phyloP scores from a whole-genome alignment of 2,888 invertebrate species.

The Agriotes lineatus region DNA sequence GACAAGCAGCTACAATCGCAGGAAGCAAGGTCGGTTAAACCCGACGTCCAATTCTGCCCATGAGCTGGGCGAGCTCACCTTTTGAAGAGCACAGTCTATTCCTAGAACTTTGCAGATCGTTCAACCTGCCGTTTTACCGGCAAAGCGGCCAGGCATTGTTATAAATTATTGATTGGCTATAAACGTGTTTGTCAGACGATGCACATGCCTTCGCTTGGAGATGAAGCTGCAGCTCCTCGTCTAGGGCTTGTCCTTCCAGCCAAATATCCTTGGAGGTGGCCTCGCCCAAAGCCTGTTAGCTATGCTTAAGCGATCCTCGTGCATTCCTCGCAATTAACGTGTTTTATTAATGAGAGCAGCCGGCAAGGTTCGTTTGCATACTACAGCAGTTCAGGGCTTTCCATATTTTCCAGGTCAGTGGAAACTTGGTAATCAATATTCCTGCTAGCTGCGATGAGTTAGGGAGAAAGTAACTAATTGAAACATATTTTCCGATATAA shows the following conservation, averaged over 20 bases:
- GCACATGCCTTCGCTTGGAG: constrained; percentile 41
- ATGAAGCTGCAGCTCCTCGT: constrained; percentile 38
- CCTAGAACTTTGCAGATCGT: constrained; percentile 43
- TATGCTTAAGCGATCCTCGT: no score
- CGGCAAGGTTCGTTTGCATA: background rate
- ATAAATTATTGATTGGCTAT: constrained; percentile 51
- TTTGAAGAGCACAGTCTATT: constrained; percentile 29
- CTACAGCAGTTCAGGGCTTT: background rate
- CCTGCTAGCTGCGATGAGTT: no score
- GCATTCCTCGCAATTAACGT: no score
- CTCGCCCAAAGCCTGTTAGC: no score
- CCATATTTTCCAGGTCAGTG: constrained; percentile 23
- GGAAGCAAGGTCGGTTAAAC: constrained; percentile 1
- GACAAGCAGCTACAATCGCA: background rate
- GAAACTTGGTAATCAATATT: constrained; percentile 17
- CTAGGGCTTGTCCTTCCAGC: no score
- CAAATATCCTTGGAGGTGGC: no score
- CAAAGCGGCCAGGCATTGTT: constrained; percentile 44
- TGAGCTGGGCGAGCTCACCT: constrained; percentile 6
- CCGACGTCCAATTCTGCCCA: background rate
- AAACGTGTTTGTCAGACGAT: constrained; percentile 49
- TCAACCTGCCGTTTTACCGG: constrained; percentile 46
- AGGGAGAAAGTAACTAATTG: no score
- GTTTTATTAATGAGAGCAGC: no score
- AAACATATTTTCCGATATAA: no score